Evolutionary conservation across 2,888 invertebrate species (phyloP), one percentile per base, ranked within the genome.

Genomic region (Harpagoxenus sublaevis): DNA sequence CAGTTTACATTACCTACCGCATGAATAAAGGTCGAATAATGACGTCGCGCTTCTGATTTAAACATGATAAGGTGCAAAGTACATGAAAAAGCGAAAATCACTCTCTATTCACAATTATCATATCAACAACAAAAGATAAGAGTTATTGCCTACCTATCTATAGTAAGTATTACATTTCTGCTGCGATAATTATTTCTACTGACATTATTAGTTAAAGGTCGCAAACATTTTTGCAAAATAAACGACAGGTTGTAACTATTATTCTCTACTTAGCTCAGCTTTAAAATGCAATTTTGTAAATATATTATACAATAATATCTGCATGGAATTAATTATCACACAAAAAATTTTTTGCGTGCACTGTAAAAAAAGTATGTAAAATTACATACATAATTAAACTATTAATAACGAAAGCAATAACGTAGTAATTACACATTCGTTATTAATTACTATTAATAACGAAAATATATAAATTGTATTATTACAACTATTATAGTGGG

Each of bases 1-100:
- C 74, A 28, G 57, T 48, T 73, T 73, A 74, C 45, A 73, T 53
- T 74, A 48, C 35, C 39, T 39, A 66, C 18, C 45, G 57, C 45
- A 74, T 57, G 45, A 71, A 48, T 35, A 73, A 78, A 53, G 28
- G 8, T 78, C 53, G 53, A 71, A 60, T 57, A 57, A 79, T 79
- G 75, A 79, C 57, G 18, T 35, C 55, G 79, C 57, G 45, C 31
- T 74, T 79, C 35, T 45, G 15, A n/a, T 57, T 53, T 28, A 55
- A 28, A 3, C 12, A 53, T 45, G 42, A 70, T 55, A 73, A 79
- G 35, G 23, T n/a, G 31, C 18, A 53, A 6, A 57, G 15, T 23
- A 42, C 15, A 39, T 12, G 31, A 57, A 60, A 79, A 45, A 45
- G 12, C 9, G 18, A 31, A 55, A 57, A 74, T 57, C 45, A 60